Conservation (phyloP, 2,888 invertebrate species). For the Dasypolia templi region DNA sequence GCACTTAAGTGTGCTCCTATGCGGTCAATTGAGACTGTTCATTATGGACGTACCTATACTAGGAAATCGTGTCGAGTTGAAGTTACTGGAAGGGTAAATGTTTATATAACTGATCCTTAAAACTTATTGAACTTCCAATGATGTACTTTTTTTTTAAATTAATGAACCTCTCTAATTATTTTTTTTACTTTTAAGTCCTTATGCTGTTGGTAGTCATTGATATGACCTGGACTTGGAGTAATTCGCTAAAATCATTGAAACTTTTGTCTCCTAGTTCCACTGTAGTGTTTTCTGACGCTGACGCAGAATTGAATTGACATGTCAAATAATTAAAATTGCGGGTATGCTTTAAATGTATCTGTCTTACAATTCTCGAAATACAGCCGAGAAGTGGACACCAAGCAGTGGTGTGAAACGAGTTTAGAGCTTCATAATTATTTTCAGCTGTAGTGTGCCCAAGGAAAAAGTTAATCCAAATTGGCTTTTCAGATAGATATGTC, state of each 20-base stretch:
- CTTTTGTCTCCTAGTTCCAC: background rate
- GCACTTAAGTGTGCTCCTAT: constrained; percentile 29
- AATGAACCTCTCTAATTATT: too few species aligned
- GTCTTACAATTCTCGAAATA: background rate
- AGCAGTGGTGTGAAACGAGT: background rate
- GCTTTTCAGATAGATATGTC: background rate
- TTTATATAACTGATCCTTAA: too few species aligned
- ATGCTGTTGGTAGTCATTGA: background rate
- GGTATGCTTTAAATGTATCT: background rate
- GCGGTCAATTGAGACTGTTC: constrained; percentile 26
- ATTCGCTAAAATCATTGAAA: background rate
- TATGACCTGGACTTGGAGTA: constrained; percentile 7
- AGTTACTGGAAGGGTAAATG: constrained; percentile 3
- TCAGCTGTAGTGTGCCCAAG: background rate
- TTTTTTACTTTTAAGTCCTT: background rate
- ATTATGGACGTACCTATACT: constrained; percentile 38
- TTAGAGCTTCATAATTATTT: background rate
- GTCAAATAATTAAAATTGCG: background rate
- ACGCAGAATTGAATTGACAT: background rate
- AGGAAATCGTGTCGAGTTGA: constrained; percentile 12
- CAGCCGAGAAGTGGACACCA: background rate
- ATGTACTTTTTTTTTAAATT: too few species aligned
- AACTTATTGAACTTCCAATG: too few species aligned
- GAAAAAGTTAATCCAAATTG: background rate
- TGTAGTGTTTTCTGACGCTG: background rate